phyloP scores from a whole-genome alignment of 2,113 vertebrate species.

The Planiliza haematocheilus region DNA sequence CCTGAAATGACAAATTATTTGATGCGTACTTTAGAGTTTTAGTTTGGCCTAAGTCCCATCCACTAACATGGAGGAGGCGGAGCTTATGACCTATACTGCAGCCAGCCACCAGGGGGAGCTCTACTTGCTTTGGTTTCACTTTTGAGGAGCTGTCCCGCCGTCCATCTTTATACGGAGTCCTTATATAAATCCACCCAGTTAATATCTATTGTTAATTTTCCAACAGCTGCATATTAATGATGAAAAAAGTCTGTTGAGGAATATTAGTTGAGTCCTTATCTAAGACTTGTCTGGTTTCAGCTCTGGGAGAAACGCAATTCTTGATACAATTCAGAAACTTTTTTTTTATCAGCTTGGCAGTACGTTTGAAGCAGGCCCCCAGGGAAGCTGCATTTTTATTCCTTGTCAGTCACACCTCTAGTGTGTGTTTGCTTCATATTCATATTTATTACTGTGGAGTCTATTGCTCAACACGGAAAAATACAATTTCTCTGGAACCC shows the following conservation, averaged over 20 bases:
- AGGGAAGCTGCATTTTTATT: not conserved
- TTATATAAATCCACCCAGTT: no score
- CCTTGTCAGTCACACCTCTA: constrained; percentile 10
- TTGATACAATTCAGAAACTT: constrained; percentile 13
- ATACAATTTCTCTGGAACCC: constrained; percentile 15
- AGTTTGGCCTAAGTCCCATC: no score
- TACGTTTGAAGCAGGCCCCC: not conserved
- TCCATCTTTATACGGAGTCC: no score
- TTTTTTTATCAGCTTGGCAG: not conserved
- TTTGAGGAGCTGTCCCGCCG: no score
- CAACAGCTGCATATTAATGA: not conserved
- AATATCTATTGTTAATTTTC: not conserved
- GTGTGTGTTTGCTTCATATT: constrained; percentile 9
- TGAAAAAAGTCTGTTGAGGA: no score
- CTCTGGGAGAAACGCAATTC: not conserved
- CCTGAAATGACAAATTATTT: no score
- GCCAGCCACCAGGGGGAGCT: no score
- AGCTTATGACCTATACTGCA: no score
- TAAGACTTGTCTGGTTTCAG: not conserved
- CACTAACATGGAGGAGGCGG: no score
- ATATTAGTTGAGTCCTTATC: not conserved
- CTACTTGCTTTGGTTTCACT: no score
- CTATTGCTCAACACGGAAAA: not conserved
- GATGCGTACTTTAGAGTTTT: no score
- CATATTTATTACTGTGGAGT: constrained; percentile 15